Evolutionary conservation across 2,797 vertebrate species (phyloP), one percentile per base, ranked within the genome.

Genomic region (Sparidentex hasta): DNA sequence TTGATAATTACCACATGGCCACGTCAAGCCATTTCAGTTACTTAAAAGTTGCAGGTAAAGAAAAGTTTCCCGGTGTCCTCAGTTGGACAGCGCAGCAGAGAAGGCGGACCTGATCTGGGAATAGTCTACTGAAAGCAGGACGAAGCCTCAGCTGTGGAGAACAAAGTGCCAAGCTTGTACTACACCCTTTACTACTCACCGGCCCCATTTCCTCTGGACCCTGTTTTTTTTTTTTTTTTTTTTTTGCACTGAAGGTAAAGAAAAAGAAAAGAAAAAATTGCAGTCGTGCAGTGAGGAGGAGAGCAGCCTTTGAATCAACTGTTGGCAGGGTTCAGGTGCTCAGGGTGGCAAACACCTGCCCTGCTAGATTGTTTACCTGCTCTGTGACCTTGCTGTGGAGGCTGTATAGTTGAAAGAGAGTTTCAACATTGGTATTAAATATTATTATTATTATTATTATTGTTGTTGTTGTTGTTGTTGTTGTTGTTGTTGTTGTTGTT

Each of bases 61-160:
- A 54, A 87, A 90, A 86, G 52, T 90, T 87, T 87, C 54, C 73
- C 29, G 2, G 7, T 69, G 3, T 55, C 80, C 65, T 54, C 41
- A 74, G 83, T 71, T 66, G 61, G 69, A 70, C 57, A 72, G 64
- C 56, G 43, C 50, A 69, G 64, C 8, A 11, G 71, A 67, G 69
- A 51, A 56, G 64, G 51, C 23, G 6, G 46, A 59, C 44, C 76
- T 74, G 85, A 83, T 82, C 73, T 87, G 87, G 88, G 90, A 92
- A 88, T 90, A 85, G 80, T 81, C 67, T 48, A 3, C 48, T 57
- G 72, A 86, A 92, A 90, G 81, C 89, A 88, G 87, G 85, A 86
- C 83, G 47, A 69, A 81, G 88, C 64, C 89, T 90, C 88, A 92
- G 91, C 91, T 91, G 92, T 80, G 71, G 77, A 87, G 85, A 87